Percentiles rank a stretch among this genome's conserved stretches.
phyloP scores from a whole-genome alignment of 2,113 vertebrate genomes.

The Tautogolabrus adspersus region DNA sequence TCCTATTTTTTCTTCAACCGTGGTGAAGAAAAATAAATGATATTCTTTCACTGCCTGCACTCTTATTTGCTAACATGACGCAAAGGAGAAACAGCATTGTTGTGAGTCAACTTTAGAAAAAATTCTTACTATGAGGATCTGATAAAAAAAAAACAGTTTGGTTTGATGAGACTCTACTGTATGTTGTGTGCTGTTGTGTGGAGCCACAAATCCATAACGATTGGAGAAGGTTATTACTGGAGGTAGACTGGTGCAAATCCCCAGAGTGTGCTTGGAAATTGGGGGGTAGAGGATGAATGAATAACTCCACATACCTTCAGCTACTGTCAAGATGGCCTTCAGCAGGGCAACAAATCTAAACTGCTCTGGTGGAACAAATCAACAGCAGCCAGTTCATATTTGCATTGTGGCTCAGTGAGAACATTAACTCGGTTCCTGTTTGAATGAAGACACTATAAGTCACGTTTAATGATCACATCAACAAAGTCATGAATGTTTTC shows the following conservation, averaged over 20 bases:
- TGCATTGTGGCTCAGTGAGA: not conserved
- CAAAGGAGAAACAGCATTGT: not conserved
- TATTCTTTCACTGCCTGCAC: not conserved
- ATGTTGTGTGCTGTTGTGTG: not conserved
- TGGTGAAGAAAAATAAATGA: not conserved
- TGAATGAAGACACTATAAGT: not conserved
- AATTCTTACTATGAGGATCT: not conserved
- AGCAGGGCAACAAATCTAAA: not conserved
- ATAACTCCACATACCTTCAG: slow-evolving; percentile 13
- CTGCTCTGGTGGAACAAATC: not conserved
- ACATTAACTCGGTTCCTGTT: not conserved
- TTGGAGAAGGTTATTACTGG: slow-evolving; percentile 30
- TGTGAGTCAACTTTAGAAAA: not conserved
- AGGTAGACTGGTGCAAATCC: slow-evolving; percentile 30
- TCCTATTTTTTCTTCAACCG: not conserved
- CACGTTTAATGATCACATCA: not conserved
- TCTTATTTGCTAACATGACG: not conserved
- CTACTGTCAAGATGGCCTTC: slow-evolving; percentile 37
- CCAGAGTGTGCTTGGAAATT: slow-evolving; percentile 9
- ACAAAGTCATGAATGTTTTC: not conserved
- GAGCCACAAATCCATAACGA: slow-evolving; percentile 20
- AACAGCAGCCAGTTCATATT: not conserved
- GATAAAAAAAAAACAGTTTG: not conserved
- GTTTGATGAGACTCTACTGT: not conserved
- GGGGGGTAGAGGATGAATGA: slow-evolving; percentile 5